phyloP scores from a whole-genome alignment of 2,888 invertebrate species.

The Bugulina stolonifera region DNA sequence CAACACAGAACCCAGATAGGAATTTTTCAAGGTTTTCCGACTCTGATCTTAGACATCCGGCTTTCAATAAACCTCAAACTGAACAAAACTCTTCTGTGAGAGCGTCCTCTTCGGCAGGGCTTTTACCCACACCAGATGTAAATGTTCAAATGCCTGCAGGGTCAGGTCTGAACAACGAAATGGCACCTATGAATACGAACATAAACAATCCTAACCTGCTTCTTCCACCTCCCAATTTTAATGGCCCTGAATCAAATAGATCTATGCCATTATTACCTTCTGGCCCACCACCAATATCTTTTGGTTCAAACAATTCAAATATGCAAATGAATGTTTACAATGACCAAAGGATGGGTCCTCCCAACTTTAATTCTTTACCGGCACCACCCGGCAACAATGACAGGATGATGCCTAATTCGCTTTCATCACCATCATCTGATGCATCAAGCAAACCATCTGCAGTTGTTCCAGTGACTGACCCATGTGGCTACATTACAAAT shows the following conservation, averaged over 20 bases:
- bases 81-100: not conserved
- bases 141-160: not conserved
- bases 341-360: too few relatives aligned
- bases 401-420: not conserved
- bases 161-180: not conserved
- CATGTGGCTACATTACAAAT: slow-evolving; percentile 10
- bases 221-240: not conserved
- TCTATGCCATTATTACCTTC: too few relatives aligned
- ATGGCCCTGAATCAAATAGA: not conserved
- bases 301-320: not conserved
- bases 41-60: not conserved
- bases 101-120: not conserved
- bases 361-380: too few relatives aligned
- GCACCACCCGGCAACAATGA: not conserved
- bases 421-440: not conserved
- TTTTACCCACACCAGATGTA: slow-evolving; percentile 15
- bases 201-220: not conserved
- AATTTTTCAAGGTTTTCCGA: too few relatives aligned
- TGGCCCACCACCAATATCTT: too few relatives aligned
- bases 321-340: too few relatives aligned
- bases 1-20: too few relatives aligned
- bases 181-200: not conserved
- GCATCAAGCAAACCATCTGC: not conserved
- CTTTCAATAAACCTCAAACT: not conserved
- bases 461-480: slow-evolving; percentile 3